These are phyloP conservation scores for Poecilia wingei DNA, from an alignment of 2,797 vertebrate species.

Conservation along the genomic window DNA sequence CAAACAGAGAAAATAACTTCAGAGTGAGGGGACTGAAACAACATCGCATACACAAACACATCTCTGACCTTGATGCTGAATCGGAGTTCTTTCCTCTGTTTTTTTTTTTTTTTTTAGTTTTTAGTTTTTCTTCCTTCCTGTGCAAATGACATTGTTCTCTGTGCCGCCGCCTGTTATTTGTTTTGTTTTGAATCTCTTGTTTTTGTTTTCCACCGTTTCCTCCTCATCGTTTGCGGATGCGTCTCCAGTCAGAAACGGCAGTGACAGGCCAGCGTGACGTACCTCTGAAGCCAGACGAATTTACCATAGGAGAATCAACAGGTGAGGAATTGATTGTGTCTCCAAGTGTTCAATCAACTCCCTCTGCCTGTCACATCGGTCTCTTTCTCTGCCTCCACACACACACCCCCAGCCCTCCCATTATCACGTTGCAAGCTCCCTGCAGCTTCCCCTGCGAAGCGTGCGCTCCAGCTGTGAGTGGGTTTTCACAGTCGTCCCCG, in stretches of 20 bases:
- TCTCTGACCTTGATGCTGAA: constrained; percentile 69
- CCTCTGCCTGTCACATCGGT: constrained; percentile 47
- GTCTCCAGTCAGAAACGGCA: constrained; percentile 85
- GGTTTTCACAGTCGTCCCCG: constrained; percentile 59
- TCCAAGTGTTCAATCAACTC: constrained; percentile 51
- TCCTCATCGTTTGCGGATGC: constrained; percentile 21
- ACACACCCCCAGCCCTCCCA: background rate
- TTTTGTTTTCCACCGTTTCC: constrained; percentile 3
- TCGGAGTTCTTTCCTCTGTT: constrained; percentile 50
- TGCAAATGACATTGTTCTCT: constrained; percentile 24
- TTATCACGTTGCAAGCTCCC: constrained; percentile 43
- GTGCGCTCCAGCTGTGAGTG: constrained; percentile 54
- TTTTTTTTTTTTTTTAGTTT: background rate
- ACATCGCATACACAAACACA: constrained; percentile 5
- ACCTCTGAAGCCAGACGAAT: constrained; percentile 89
- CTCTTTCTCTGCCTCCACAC: constrained; percentile 19
- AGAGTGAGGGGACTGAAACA: constrained; percentile 52
- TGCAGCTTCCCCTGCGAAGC: constrained; percentile 53
- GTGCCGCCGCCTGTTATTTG: constrained; percentile 40
- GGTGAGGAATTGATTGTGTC: constrained; percentile 80
- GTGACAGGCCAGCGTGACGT: constrained; percentile 83
- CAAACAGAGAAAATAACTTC: constrained; percentile 56
- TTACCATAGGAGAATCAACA: constrained; percentile 84
- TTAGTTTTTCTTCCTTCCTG: background rate
- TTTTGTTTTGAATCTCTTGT: background rate